Evolutionary conservation across 2,888 invertebrate genomes (phyloP).

Genomic region (Eupithecia inturbata): DNA sequence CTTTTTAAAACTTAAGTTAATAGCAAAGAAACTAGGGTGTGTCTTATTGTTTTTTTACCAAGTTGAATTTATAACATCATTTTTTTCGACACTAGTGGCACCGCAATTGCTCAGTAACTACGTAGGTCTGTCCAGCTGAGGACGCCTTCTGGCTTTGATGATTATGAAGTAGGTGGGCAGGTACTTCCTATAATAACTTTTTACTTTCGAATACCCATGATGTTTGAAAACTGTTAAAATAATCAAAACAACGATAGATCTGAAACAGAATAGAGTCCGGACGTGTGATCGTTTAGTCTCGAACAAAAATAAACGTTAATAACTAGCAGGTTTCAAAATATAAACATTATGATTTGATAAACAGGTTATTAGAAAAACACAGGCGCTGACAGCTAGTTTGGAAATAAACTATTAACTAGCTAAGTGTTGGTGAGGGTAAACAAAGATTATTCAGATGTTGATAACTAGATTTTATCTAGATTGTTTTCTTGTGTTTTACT

Average conservation of each 20-base stretch:
- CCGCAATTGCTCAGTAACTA: not conserved
- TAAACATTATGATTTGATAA: constrained; percentile 79
- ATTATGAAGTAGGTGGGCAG: not conserved
- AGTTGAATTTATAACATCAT: not conserved
- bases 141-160: not conserved
- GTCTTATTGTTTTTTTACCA: not conserved
- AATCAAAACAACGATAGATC: constrained; percentile 78
- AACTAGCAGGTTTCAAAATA: constrained; percentile 76
- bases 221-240: constrained; percentile 72
- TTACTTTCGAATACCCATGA: constrained; percentile 57
- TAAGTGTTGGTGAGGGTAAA: constrained; percentile 47
- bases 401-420: constrained; percentile 65
- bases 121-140: not conserved
- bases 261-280: constrained; percentile 80
- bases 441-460: constrained; percentile 9
- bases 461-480: not conserved
- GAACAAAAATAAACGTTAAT: constrained; percentile 81
- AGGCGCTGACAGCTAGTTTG: constrained; percentile 66
- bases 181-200: not conserved
- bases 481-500: not conserved
- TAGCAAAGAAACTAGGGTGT: not conserved
- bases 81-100: not conserved
- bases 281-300: constrained; percentile 77
- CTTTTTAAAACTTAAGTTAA: constrained; percentile 16
- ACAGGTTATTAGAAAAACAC: constrained; percentile 81